phyloP scores from a whole-genome alignment of 2,113 vertebrate genomes.

The Malurus alboscapulatus region DNA sequence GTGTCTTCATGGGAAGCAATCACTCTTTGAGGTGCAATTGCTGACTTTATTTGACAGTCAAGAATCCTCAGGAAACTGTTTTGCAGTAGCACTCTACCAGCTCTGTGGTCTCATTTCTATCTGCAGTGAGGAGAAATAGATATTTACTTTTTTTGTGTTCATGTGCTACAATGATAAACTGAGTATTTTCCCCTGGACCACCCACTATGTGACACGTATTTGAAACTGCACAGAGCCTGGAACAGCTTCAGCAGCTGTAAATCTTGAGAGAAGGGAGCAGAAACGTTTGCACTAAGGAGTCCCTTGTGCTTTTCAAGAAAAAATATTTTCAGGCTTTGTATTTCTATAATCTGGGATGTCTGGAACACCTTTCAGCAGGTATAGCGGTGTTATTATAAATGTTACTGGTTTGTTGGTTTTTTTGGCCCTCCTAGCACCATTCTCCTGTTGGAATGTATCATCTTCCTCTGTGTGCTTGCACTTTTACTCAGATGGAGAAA shows the following conservation, averaged over 20 bases:
- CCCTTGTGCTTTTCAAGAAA: background rate
- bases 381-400: background rate
- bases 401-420: background rate
- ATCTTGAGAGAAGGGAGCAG: background rate
- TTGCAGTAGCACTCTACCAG: background rate
- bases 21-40: background rate
- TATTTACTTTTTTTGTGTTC: slow-evolving; percentile 3
- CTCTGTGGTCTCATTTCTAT: background rate
- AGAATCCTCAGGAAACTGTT: background rate
- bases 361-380: background rate
- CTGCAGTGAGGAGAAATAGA: background rate
- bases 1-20: background rate
- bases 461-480: background rate
- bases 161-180: background rate
- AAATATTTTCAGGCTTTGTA: slow-evolving; percentile 24
- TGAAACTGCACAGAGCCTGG: background rate
- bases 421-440: background rate
- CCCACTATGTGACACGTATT: background rate
- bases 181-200: background rate
- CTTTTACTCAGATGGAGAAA: background rate
- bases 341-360: background rate
- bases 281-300: background rate
- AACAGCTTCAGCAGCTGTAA: background rate
- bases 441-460: background rate
- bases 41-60: background rate